A percentile compares a stretch with the other conserved stretches of the same genome.
phyloP scores from a whole-genome alignment of 2,797 vertebrate genomes.

The Malurus leucopterus region DNA sequence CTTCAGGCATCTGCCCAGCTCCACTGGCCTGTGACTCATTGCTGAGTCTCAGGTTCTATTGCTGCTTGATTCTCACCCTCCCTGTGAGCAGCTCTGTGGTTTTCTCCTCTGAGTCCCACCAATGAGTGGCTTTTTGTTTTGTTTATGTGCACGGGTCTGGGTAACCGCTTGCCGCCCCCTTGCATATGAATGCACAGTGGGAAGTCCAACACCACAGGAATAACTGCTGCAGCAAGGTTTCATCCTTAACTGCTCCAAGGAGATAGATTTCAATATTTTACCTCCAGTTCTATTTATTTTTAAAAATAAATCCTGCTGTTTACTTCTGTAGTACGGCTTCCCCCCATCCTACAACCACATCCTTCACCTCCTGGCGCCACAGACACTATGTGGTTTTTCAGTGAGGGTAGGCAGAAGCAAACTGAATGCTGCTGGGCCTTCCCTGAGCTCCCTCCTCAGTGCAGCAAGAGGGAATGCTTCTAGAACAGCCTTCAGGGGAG shows the following conservation, averaged over 20 bases:
- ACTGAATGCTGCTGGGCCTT: background rate
- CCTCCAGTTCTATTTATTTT: background rate
- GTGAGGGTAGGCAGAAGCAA: background rate
- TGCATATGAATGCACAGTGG: background rate
- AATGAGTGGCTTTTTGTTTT: background rate
- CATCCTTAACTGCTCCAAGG: background rate
- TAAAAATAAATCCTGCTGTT: background rate
- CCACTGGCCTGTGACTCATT: background rate
- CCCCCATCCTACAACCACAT: background rate
- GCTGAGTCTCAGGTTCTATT: background rate
- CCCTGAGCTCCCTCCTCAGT: background rate
- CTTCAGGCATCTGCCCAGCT: background rate
- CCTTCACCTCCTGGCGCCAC: fast-evolving
- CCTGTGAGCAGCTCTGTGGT: background rate
- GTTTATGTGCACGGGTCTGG: background rate
- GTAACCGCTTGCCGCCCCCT: background rate
- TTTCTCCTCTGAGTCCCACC: background rate
- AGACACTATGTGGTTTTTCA: background rate
- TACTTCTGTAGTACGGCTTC: background rate
- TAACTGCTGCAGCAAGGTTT: background rate
- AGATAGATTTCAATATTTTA: background rate
- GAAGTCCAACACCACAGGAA: background rate
- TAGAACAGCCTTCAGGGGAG: background rate
- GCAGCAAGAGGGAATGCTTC: background rate
- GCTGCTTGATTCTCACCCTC: slow-evolving; percentile 10